Base-by-base conservation (phyloP, 1,140 invertebrate species). In the Drosophila funebris region DNA sequence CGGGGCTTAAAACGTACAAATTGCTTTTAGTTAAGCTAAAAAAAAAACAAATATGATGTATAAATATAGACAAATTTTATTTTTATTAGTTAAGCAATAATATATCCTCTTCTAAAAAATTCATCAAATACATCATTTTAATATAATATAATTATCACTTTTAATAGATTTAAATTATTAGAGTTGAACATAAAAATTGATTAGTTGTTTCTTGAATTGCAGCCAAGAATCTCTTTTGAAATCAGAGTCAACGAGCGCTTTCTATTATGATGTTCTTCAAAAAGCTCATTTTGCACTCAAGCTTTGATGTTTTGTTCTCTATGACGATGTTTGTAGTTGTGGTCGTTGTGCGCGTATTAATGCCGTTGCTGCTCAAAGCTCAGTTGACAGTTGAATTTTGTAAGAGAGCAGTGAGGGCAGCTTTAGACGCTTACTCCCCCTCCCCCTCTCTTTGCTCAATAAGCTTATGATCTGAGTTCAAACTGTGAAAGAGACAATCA, bases 401-500 rank as follows among this genome's bases (percentile, higher is more conserved):
- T 36, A 6, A n/a, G 18, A 48, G 62, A 63, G 46, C 24, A 18
- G 16, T 9, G n/a, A 22, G 5, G n/a, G 8, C 36, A 16, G 22
- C 37, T 16, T 13, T 27, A 14, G 43, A 36, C 54, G 39, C 56
- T 11, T 9, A 31, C 29, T 9, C n/a, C 9, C 33, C 5, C 33
- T 36, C 9, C 33, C n/a, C 20, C 43, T 16, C 29, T 46, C 3
- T 48, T 14, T n/a, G 4, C n/a, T 11, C 14, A 16, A 16, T 44
- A 44, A 13, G 20, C 44, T 13, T 7, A 22, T 50, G 43, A 48
- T 61, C 43, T 14, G 37, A 44, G 52, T 57, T 66, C 53, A 67
- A 39, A 48, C 13, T 33, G 29, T n/a, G 11, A 66, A 31, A 22
- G 44, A 48, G 53, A 27, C 44, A 48, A 48, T 48, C 44, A 27